Evolutionary conservation across 2,113 vertebrate genomes (phyloP).

Genomic region (Pipa parva): DNA sequence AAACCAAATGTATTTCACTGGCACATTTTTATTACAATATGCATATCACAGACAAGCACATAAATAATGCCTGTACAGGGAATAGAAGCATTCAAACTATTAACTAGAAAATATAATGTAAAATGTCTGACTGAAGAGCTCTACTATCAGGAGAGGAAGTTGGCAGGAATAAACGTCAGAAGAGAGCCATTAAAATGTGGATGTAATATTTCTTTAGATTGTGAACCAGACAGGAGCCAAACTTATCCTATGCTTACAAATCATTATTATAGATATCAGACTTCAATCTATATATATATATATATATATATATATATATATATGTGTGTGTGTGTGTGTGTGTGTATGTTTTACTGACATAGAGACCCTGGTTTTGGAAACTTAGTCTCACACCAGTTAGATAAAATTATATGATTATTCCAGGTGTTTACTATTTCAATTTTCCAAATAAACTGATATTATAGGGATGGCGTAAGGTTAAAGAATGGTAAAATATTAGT

Average conservation of each 20-base stretch:
- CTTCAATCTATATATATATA: slow-evolving; percentile 22
- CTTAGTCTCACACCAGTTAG: too few relatives aligned
- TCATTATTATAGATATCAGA: slow-evolving; percentile 19
- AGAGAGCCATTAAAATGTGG: slow-evolving; percentile 39
- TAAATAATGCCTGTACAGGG: slow-evolving; percentile 41
- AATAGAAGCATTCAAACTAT: slow-evolving; percentile 44
- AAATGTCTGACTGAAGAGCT: slow-evolving; percentile 41
- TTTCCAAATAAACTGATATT: background rate
- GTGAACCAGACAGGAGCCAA: slow-evolving; percentile 42
- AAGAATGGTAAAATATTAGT: background rate
- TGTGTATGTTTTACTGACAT: background rate
- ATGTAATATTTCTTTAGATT: slow-evolving; percentile 44
- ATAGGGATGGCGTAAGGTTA: background rate
- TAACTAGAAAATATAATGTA: slow-evolving; percentile 42
- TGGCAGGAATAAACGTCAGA: slow-evolving; percentile 37
- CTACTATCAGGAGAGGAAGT: slow-evolving; percentile 39
- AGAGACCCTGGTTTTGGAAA: too few relatives aligned
- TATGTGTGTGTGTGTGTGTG: background rate
- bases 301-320: background rate
- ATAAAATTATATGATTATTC: too few relatives aligned
- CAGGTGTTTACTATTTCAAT: background rate
- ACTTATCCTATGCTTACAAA: slow-evolving; percentile 35
- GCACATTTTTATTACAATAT: slow-evolving; percentile 40
- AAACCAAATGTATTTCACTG: slow-evolving; percentile 38
- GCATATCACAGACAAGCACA: slow-evolving; percentile 42